These are phyloP conservation scores for Caenorhabditis tropicalis DNA, from an alignment of 1,140 invertebrate genomes.

Conservation along the genomic window DNA sequence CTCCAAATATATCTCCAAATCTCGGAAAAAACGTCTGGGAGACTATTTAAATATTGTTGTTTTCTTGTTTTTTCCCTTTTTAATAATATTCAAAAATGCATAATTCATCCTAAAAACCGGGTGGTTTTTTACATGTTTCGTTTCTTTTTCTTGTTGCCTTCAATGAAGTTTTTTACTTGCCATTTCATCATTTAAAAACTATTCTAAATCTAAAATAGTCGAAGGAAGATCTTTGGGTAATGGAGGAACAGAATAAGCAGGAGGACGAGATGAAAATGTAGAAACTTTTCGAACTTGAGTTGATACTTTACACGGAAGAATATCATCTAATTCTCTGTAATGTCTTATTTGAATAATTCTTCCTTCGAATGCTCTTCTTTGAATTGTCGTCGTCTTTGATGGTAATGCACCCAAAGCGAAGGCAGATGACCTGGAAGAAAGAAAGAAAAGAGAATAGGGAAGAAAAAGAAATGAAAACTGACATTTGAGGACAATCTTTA, in stretches of 20 bases:
- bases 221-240: background rate
- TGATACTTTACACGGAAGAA: slow-evolving; percentile 26
- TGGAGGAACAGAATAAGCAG: background rate
- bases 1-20: slow-evolving; percentile 46
- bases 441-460: background rate
- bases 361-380: slow-evolving; percentile 45
- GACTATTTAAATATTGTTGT: slow-evolving; percentile 1
- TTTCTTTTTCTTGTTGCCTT: slow-evolving; percentile 3
- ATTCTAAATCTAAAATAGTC: slow-evolving; percentile 26
- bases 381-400: slow-evolving; percentile 41
- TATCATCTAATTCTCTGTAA: background rate
- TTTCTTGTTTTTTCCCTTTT: background rate
- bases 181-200: background rate
- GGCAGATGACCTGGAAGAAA: slow-evolving; percentile 34
- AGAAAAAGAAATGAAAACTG: background rate
- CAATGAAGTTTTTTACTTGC: background rate
- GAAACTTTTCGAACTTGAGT: slow-evolving; percentile 23
- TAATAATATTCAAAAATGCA: background rate
- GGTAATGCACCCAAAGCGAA: slow-evolving; percentile 8
- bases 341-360: slow-evolving; percentile 40
- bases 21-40: slow-evolving; percentile 46
- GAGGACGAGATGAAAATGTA: background rate
- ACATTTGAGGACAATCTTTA: slow-evolving; percentile 45
- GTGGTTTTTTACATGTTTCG: slow-evolving; percentile 26
- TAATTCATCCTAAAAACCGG: slow-evolving; percentile 3